A percentile compares a stretch with the other conserved stretches of the same genome.
These are phyloP conservation scores for Pedionomus torquatus DNA, from an alignment of 2,113 vertebrate genomes.

Conservation along the genomic window DNA sequence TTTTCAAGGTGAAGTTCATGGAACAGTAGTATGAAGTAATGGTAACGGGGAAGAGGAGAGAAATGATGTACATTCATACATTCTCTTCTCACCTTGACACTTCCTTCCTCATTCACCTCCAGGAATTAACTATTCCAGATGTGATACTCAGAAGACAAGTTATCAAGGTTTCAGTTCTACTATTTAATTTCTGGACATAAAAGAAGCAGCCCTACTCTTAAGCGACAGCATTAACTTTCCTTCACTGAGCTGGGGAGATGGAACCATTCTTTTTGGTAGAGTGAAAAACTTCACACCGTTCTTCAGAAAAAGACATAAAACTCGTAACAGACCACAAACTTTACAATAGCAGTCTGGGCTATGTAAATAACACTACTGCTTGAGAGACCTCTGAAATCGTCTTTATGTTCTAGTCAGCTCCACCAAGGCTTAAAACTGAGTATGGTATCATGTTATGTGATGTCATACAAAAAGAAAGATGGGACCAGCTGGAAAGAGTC, in stretches of 20 bases:
- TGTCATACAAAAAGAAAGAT: background rate
- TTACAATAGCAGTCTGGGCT: background rate
- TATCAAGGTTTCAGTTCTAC: background rate
- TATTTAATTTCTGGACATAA: background rate
- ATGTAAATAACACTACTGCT: background rate
- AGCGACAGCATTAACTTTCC: background rate
- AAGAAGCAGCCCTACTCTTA: background rate
- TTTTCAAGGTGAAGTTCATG: background rate
- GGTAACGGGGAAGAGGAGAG: background rate
- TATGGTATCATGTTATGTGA: background rate
- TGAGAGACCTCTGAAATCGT: background rate
- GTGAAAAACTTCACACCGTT: background rate
- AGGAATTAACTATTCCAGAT: background rate
- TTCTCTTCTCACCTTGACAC: background rate
- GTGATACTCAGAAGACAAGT: background rate
- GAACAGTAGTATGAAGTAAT: background rate
- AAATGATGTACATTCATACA: background rate
- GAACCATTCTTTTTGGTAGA: background rate
- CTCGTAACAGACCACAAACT: rapidly evolving
- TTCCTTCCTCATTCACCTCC: background rate
- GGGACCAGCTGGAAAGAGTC: background rate
- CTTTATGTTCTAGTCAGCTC: background rate
- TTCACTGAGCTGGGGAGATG: rapidly evolving
- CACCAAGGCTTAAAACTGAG: background rate
- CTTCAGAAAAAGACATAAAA: background rate